A percentile compares a stretch with the other conserved stretches of the same genome.
Evolutionary conservation across 2,888 invertebrate species (phyloP).

Genomic region (Leuctra nigra): DNA sequence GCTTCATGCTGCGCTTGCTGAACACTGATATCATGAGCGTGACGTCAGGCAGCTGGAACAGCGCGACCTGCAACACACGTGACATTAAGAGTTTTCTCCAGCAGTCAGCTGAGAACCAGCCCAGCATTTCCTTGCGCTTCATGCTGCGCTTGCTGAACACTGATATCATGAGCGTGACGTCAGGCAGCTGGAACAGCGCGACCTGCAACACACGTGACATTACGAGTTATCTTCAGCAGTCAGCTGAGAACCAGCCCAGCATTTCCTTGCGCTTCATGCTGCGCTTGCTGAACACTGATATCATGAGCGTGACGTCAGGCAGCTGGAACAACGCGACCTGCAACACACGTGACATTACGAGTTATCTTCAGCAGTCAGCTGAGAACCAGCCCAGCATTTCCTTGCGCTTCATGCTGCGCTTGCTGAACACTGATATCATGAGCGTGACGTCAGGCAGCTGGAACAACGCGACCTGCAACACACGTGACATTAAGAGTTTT

Average conservation of each 20-base stretch:
- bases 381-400: constrained; percentile 98
- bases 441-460: constrained; percentile 92
- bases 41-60: no score
- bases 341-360: no score
- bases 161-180: constrained; percentile 90
- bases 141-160: constrained; percentile 88
- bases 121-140: constrained; percentile 93
- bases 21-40: no score
- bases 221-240: no score
- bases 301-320: constrained; percentile 89
- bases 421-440: constrained; percentile 88
- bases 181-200: constrained; percentile 88
- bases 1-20: no score
- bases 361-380: no score
- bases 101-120: constrained; percentile 96
- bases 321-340: constrained; percentile 92
- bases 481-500: no score
- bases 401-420: constrained; percentile 87
- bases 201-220: no score
- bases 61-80: no score
- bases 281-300: constrained; percentile 86
- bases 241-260: constrained; percentile 98
- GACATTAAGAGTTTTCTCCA: no score
- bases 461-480: constrained; percentile 79
- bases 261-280: constrained; percentile 93